Conservation (phyloP, 2,888 invertebrate species). For the Alentia gelatinosa region DNA sequence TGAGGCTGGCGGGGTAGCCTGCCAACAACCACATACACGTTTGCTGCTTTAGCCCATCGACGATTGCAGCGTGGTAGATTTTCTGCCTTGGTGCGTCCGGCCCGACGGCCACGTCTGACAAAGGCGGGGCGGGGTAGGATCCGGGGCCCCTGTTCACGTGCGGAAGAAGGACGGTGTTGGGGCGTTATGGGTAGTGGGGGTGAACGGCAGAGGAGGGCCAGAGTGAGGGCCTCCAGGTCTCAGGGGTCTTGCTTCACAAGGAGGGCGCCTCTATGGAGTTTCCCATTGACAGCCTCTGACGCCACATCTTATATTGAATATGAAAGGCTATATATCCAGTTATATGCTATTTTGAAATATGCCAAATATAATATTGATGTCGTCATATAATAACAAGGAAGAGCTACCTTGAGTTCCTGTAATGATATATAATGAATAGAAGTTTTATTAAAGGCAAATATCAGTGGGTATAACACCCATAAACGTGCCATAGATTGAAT, state of each 20-base stretch:
- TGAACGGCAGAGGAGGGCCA: neutral
- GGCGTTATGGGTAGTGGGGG: neutral
- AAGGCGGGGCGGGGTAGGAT: neutral
- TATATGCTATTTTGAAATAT: no score
- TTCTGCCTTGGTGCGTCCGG: neutral
- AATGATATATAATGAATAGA: no score
- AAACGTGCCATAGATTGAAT: no score
- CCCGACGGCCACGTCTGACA: neutral
- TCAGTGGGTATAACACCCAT: no score
- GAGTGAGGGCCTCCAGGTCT: neutral
- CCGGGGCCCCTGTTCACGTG: neutral
- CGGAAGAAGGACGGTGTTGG: neutral
- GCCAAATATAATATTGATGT: no score
- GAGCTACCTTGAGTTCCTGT: no score
- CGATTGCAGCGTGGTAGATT: constrained; percentile 16
- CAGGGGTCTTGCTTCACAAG: neutral
- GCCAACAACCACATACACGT: neutral
- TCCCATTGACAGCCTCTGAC: neutral
- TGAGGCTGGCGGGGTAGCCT: neutral
- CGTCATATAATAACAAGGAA: no score
- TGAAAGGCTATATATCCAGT: neutral
- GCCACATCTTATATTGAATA: neutral
- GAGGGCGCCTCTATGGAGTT: neutral
- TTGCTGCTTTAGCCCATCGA: neutral
- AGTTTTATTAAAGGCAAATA: no score